These are phyloP conservation scores for Latrodectus hesperus DNA, from an alignment of 2,888 invertebrate genomes.

Conservation along the genomic window DNA sequence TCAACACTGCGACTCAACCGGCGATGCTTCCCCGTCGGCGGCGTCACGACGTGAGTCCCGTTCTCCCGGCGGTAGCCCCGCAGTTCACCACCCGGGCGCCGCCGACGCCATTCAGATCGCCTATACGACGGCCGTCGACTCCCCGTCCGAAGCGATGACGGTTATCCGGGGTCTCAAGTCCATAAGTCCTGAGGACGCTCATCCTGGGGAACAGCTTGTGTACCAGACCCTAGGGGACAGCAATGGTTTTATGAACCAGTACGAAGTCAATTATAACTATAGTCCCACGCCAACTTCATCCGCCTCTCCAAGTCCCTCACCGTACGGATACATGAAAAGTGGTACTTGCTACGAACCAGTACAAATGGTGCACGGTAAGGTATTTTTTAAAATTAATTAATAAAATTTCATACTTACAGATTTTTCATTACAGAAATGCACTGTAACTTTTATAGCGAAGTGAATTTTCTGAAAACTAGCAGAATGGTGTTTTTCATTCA, in stretches of 20 bases:
- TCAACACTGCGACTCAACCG: neutral
- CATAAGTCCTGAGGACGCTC: slow-evolving; percentile 17
- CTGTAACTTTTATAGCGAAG: no score
- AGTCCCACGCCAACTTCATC: slow-evolving; percentile 19
- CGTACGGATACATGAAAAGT: slow-evolving; percentile 25
- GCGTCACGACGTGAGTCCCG: neutral
- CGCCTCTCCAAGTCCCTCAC: neutral
- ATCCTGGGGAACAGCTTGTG: slow-evolving; percentile 25
- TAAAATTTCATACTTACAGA: no score
- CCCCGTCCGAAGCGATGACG: slow-evolving; percentile 10
- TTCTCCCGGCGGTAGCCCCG: slow-evolving; percentile 2
- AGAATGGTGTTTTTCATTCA: no score
- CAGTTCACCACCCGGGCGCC: neutral
- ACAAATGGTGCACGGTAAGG: slow-evolving; percentile 42
- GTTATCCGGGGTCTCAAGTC: slow-evolving; percentile 45
- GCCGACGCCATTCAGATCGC: slow-evolving; percentile 40
- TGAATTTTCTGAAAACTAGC: no score
- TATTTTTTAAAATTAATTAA: no score
- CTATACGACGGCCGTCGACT: slow-evolving; percentile 35
- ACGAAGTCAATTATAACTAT: slow-evolving; percentile 9
- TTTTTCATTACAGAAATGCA: no score
- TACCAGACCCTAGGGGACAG: slow-evolving; percentile 51
- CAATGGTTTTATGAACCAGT: slow-evolving; percentile 34
- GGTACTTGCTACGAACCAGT: slow-evolving; percentile 6
- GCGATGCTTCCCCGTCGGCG: slow-evolving; percentile 1